Conservation (phyloP, 2,888 invertebrate genomes). For the Alsophila aescularia region DNA sequence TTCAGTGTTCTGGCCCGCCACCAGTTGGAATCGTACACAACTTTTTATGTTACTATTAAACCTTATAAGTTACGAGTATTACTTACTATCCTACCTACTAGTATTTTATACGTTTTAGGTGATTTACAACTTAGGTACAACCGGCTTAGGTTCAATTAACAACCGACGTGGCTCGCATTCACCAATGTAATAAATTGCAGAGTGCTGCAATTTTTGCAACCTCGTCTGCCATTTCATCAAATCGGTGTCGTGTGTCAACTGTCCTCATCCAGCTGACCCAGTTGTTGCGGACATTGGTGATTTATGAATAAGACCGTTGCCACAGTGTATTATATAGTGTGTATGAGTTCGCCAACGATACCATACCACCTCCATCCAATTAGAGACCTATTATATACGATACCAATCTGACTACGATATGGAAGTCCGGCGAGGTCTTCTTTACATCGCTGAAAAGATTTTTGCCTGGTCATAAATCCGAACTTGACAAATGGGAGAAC, state of each 20-base stretch:
- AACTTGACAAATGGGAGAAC: too few relatives aligned
- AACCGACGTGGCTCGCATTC: neutral
- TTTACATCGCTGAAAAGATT: too few relatives aligned
- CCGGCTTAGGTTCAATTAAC: conserved; percentile 11
- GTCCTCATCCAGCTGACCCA: conserved; percentile 58
- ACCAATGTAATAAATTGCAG: conserved; percentile 7
- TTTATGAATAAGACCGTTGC: conserved; percentile 55
- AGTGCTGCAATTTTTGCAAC: conserved; percentile 29
- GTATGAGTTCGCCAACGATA: neutral
- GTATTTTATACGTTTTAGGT: neutral
- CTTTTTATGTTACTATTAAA: too few relatives aligned
- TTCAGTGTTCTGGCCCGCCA: too few relatives aligned
- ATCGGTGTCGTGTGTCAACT: conserved; percentile 51
- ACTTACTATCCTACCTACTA: neutral
- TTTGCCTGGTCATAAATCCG: too few relatives aligned
- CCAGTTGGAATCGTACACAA: too few relatives aligned
- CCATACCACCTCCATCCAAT: too few relatives aligned
- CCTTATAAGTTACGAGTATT: neutral
- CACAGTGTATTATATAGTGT: conserved; percentile 20
- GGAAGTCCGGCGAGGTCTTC: too few relatives aligned
- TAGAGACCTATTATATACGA: too few relatives aligned
- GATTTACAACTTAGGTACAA: neutral
- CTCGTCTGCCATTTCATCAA: conserved; percentile 35
- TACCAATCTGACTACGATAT: too few relatives aligned
- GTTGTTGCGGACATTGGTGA: conserved; percentile 56